A percentile compares a stretch with the other conserved stretches of the same genome.
These are phyloP conservation scores for Enteromius radiatus DNA, from an alignment of 2,797 vertebrate genomes.

Conservation along the genomic window DNA sequence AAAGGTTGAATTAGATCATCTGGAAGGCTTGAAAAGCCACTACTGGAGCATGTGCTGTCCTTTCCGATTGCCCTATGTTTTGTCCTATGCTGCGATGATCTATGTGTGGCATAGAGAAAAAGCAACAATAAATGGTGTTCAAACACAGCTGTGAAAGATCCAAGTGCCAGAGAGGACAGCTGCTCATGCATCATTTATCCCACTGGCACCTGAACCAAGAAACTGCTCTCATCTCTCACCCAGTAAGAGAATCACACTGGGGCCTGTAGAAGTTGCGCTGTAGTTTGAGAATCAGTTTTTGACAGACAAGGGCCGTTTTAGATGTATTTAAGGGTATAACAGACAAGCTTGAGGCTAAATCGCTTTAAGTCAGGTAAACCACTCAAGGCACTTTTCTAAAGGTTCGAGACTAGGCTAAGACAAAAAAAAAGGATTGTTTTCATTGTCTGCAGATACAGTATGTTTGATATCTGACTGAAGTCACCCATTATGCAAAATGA, in stretches of 20 bases:
- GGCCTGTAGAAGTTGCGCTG: conserved; percentile 31
- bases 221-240: conserved; percentile 15
- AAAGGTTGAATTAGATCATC: conserved; percentile 52
- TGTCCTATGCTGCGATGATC: conserved; percentile 1
- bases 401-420: background rate
- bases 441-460: background rate
- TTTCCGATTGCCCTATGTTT: conserved; percentile 39
- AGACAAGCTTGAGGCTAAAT: background rate
- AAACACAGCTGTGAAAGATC: conserved; percentile 46
- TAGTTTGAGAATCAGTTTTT: conserved; percentile 24
- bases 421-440: background rate
- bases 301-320: background rate
- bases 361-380: background rate
- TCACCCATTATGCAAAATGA: background rate
- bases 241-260: conserved; percentile 3
- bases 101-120: conserved; percentile 24
- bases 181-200: conserved; percentile 54
- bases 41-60: conserved; percentile 31
- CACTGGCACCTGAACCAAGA: conserved; percentile 44
- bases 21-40: conserved; percentile 39
- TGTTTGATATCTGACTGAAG: background rate
- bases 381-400: background rate
- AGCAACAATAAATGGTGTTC: conserved; percentile 56
- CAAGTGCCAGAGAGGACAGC: conserved; percentile 39
- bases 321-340: background rate